Evolutionary conservation across 2,888 invertebrate genomes (phyloP).

Genomic region (Ommatoiulus sabulosus): DNA sequence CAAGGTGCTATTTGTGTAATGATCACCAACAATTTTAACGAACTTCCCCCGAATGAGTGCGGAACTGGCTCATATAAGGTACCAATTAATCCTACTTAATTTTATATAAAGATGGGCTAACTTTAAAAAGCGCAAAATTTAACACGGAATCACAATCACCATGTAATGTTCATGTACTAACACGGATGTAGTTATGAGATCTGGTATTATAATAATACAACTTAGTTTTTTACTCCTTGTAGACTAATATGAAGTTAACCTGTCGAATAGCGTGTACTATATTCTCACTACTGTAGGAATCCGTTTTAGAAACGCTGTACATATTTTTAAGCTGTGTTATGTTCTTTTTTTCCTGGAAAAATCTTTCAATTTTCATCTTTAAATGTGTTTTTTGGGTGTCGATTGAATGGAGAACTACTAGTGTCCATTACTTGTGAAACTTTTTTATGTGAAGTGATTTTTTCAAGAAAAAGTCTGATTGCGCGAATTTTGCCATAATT

Average conservation of each 20-base stretch:
- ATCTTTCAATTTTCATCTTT: background rate
- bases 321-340: background rate
- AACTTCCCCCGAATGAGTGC: background rate
- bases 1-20: background rate
- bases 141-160: background rate
- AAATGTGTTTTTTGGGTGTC: background rate
- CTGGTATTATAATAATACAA: background rate
- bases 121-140: background rate
- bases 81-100: conserved; percentile 1
- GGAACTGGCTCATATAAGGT: background rate
- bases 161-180: background rate
- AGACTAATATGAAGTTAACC: conserved; percentile 4
- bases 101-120: background rate
- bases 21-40: background rate
- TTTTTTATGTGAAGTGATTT: background rate
- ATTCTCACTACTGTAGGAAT: conserved; percentile 19
- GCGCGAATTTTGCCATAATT: conserved; percentile 19
- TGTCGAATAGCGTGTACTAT: conserved; percentile 4
- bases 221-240: conserved; percentile 19
- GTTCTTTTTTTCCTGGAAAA: background rate
- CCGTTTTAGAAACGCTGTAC: background rate
- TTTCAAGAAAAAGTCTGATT: background rate
- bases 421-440: background rate
- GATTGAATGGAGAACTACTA: background rate
- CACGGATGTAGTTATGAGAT: background rate